A percentile compares a stretch with the other conserved stretches of the same genome.
Evolutionary conservation across 2,113 vertebrate genomes (phyloP).

Genomic region (Bambusicola thoracicus): DNA sequence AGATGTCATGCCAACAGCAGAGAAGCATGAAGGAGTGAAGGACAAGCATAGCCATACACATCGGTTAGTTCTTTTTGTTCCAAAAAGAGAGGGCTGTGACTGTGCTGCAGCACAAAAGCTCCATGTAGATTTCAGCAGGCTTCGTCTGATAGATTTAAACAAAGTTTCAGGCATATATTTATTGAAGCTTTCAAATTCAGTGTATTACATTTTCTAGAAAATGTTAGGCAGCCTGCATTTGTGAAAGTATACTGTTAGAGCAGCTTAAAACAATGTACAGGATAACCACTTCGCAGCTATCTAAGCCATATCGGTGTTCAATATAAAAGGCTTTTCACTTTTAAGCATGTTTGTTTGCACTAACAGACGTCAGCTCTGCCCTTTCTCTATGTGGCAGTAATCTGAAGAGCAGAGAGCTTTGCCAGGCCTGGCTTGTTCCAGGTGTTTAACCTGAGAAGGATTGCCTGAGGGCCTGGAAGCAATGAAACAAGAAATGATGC

Average conservation of each 20-base stretch:
- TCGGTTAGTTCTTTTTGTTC: neutral
- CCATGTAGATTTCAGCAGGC: neutral
- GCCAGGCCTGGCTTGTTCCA: neutral
- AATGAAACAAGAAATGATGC: neutral
- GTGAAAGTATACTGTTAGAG: neutral
- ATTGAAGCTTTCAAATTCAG: neutral
- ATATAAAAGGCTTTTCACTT: neutral
- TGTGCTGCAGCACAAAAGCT: neutral
- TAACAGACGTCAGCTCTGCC: neutral
- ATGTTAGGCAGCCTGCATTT: neutral
- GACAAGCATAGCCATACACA: accelerated
- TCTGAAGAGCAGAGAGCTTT: neutral
- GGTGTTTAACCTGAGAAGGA: neutral
- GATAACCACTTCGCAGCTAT: neutral
- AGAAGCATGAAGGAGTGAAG: neutral
- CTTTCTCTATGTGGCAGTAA: neutral
- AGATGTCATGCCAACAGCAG: neutral
- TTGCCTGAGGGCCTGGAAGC: neutral
- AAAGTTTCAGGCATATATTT: neutral
- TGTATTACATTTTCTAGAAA: neutral
- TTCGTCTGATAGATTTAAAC: neutral
- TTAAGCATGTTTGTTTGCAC: neutral
- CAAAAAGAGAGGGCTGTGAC: neutral
- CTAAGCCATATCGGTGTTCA: neutral
- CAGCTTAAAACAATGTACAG: neutral